Evolutionary conservation across 30 jellyfish, hydroid and myxozoan species (phyloP), one percentile per base, ranked within the genome.

Genomic region (Mastigias papua): DNA sequence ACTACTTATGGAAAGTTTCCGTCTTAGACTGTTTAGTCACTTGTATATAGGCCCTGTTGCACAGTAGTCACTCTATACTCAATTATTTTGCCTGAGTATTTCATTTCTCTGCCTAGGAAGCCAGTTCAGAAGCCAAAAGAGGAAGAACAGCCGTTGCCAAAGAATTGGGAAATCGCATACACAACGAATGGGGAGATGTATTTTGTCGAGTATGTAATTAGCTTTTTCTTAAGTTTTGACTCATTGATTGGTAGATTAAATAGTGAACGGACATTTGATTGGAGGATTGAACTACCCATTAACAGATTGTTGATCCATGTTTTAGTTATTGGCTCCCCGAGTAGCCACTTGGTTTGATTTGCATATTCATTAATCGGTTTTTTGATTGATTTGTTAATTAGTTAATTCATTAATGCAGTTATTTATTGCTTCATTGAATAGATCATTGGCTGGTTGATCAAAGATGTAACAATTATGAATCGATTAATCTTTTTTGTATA

Each of bases 91-190:
- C n/a, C n/a, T n/a, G n/a, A n/a, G n/a, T n/a, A n/a, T 25, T 21
- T 27, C 7, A 48, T 77, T 23, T 23, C 0, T 25, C 20, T 35
- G 21, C 8, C 32, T 1, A 82, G 91, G 78, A 82, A 82, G 58
- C 84, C 91, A 16, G 67, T 69, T 34, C 48, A 62, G 21, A 54
- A 65, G 20, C 67, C 83, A 0, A 82, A 82, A 32, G 91, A 82
- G 42, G 85, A 82, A 68, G 91, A 82, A 23, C 73, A 34, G 32
- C 84, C 84, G 20, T 83, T 95, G 60, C 99, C 99, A n/a, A 85
- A 78, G 58, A 95, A 95, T 73, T 95, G 99, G 99, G 97, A 95
- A 61, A 80, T 95, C 33, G 99, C 99, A 21, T 90, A 89, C 93
- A 95, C 99, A 48, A 84, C 90, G 48, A 91, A 78, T 35, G 99